Base-by-base conservation (phyloP, 2,888 invertebrate genomes). In the Opisthograptis luteolata region DNA sequence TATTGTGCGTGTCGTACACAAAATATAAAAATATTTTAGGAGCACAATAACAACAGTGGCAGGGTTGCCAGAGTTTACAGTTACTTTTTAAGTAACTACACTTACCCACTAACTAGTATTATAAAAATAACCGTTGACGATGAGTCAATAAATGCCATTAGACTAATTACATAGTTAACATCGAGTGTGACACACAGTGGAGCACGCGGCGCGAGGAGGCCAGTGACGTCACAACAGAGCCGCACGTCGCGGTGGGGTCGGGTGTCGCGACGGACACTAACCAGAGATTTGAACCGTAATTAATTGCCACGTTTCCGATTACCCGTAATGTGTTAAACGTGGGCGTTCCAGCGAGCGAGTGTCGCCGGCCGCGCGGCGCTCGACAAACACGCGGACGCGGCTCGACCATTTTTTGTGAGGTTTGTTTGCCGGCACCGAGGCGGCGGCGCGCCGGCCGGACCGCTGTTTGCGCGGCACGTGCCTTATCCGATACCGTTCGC, bases 401-500 rank as follows among this genome's bases (percentile, higher is more conserved):
- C 36, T 34, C 28, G 28, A 13, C 40, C 34, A 25, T 36, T 50
- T 44, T 49, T 44, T 44, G 24, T 44, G 30, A 39, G 35, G 42
- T 34, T 46, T 46, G 58, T 55, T 45, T 45, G 60, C 61, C n/a
- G n/a, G n/a, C n/a, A n/a, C n/a, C n/a, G n/a, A n/a, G n/a, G 56
- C 24, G 28, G 15, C 32, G 9, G 9, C 24, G 39, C 19, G 50
- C 52, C 56, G 61, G 63, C 58, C 64, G 69, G 59, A 32, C 56
- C 64, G 68, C 39, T 74, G 72, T 73, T 72, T 70, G 72, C 62
- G 64, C 73, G 87, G 84, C 87, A 79, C 87, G 87, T 83, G 87
- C 86, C 83, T 81, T 77, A 77, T 79, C 81, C 84, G 79, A 76
- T 67, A 74, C 85, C 86, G 76, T 85, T 79, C 81, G 82, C 69